Evolutionary conservation across 2,113 vertebrate genomes (phyloP).

Genomic region (Oxyruncus cristatus): DNA sequence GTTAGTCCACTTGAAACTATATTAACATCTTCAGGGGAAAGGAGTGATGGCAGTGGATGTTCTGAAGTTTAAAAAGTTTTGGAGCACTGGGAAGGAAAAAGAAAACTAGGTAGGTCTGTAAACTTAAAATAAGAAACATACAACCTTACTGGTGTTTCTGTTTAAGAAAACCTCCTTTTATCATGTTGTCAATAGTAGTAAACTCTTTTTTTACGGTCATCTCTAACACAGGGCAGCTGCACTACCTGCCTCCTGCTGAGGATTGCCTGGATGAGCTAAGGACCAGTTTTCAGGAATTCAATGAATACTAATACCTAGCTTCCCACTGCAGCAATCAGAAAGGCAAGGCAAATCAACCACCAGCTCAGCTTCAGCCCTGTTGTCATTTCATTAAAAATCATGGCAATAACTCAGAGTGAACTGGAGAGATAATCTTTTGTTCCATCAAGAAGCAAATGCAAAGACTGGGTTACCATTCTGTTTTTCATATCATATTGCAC

Average conservation of each 20-base stretch:
- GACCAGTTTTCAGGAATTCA: not conserved
- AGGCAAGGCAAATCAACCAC: not conserved
- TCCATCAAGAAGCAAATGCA: not conserved
- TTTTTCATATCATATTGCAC: not conserved
- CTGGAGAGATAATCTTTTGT: not conserved
- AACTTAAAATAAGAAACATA: not conserved
- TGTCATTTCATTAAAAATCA: not conserved
- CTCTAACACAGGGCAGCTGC: not conserved
- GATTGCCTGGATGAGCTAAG: not conserved
- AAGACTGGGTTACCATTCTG: not conserved
- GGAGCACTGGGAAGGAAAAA: not conserved
- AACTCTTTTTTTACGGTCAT: not conserved
- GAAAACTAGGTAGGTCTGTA: not conserved
- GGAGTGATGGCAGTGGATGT: not conserved
- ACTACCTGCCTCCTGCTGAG: not conserved
- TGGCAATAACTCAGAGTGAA: not conserved
- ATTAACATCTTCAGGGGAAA: not conserved
- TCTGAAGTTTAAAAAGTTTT: not conserved
- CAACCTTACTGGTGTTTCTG: not conserved
- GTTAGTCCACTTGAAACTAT: not conserved
- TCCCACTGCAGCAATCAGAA: not conserved
- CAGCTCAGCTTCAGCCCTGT: not conserved
- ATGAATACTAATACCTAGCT: not conserved
- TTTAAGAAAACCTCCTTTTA: not conserved
- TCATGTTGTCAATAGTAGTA: not conserved